Evolutionary conservation across 2,113 vertebrate species (phyloP).

Genomic region (Malurus alboscapulatus): DNA sequence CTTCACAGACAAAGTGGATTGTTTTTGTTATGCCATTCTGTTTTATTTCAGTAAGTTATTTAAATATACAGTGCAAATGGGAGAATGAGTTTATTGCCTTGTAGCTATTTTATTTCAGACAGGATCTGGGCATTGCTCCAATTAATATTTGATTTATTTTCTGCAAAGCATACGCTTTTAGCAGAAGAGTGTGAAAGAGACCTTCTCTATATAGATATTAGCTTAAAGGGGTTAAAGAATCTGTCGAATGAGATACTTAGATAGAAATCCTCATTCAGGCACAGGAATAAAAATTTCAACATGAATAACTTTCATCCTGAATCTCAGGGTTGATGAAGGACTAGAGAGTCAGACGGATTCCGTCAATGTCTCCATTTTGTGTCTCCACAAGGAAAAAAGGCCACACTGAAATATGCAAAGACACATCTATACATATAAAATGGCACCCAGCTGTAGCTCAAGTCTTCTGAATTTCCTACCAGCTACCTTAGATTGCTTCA

Average conservation of each 20-base stretch:
- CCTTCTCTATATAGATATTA: not conserved
- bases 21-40: not conserved
- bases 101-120: not conserved
- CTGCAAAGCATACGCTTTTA: conserved; percentile 30
- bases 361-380: not conserved
- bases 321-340: not conserved
- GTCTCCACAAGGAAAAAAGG: not conserved
- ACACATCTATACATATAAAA: not conserved
- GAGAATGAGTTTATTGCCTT: not conserved
- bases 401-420: not conserved
- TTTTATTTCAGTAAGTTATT: not conserved
- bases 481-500: not conserved
- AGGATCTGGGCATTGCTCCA: conserved; percentile 14
- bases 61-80: not conserved
- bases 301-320: not conserved
- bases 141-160: conserved; percentile 52
- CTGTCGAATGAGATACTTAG: not conserved
- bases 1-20: not conserved
- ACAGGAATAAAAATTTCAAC: conserved; percentile 11
- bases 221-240: not conserved
- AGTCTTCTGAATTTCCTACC: not conserved
- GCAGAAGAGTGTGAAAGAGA: not conserved
- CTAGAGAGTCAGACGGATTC: not conserved
- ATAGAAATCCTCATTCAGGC: not conserved
- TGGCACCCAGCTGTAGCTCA: not conserved